These are phyloP conservation scores for Triplophysa dalaica DNA, from an alignment of 2,113 vertebrate species.

Conservation along the genomic window DNA sequence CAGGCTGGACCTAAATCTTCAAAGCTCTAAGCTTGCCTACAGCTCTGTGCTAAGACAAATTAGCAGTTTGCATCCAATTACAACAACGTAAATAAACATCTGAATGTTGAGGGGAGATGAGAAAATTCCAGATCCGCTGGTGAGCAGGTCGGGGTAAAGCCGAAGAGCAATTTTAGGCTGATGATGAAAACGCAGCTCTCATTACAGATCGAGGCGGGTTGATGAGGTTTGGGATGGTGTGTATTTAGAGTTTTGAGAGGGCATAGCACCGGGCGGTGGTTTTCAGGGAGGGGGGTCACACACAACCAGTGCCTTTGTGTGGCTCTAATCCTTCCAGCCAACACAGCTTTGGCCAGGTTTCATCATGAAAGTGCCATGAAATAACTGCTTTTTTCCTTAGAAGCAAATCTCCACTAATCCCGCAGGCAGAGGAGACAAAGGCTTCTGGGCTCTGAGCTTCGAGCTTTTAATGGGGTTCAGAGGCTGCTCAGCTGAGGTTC, in stretches of 20 bases:
- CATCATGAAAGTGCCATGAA: conserved; percentile 84
- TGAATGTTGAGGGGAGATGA: conserved; percentile 15
- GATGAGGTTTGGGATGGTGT: conserved; percentile 47
- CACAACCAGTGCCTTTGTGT: conserved; percentile 81
- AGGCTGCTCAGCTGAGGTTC: conserved; percentile 74
- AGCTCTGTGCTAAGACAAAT: conserved; percentile 42
- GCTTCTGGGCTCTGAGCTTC: conserved; percentile 77
- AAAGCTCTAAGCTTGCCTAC: conserved; percentile 62
- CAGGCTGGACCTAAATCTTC: conserved; percentile 55
- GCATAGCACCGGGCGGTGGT: conserved; percentile 54
- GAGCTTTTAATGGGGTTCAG: conserved; percentile 78
- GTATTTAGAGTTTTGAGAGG: conserved; percentile 24
- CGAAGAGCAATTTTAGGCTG: conserved; percentile 32
- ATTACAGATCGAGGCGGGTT: conserved; percentile 41
- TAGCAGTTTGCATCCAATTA: conserved; percentile 39
- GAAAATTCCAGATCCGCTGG: conserved; percentile 4
- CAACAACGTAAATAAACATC: conserved; percentile 42
- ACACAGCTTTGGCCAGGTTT: conserved; percentile 83
- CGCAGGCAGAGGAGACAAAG: conserved; percentile 77
- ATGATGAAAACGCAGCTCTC: conserved; percentile 50
- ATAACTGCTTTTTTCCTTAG: conserved; percentile 81
- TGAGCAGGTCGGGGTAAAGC: conserved; percentile 32
- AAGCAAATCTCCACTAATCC: conserved; percentile 83
- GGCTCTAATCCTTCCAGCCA: conserved; percentile 80
- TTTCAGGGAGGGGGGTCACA: conserved; percentile 65